These are phyloP conservation scores for Phalacrocorax carbo DNA, from an alignment of 2,113 vertebrate genomes.

Conservation along the genomic window DNA sequence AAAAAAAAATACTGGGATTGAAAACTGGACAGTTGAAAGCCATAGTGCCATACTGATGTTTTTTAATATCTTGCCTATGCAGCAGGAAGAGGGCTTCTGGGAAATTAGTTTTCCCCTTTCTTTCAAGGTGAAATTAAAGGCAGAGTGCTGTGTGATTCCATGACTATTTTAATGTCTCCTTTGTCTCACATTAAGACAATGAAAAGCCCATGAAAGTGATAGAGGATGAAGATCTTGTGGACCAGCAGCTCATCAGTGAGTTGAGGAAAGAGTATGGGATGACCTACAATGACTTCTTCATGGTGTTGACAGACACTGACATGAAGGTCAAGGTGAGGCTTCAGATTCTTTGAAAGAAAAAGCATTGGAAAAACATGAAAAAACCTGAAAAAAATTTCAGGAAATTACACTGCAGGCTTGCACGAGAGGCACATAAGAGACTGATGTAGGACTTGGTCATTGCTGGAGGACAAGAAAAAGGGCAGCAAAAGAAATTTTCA, in stretches of 20 bases:
- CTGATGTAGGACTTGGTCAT: background rate
- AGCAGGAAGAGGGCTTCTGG: background rate
- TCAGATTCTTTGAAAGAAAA: background rate
- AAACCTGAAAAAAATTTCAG: background rate
- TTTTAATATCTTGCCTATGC: background rate
- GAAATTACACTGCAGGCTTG: background rate
- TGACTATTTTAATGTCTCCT: constrained; percentile 34
- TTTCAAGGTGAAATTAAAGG: background rate
- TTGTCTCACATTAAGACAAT: constrained; percentile 80
- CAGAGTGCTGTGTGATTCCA: background rate
- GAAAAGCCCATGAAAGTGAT: constrained; percentile 94
- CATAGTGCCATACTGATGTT: background rate
- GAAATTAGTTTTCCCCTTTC: background rate
- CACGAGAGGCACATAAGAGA: background rate
- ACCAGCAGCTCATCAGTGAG: constrained; percentile 91
- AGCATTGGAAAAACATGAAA: background rate
- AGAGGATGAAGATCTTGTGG: constrained; percentile 89
- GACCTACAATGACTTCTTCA: constrained; percentile 95
- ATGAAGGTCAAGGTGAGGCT: constrained; percentile 89
- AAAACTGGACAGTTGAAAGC: background rate
- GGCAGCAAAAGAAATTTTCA: background rate
- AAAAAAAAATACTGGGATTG: background rate
- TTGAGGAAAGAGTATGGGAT: constrained; percentile 93
- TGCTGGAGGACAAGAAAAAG: background rate
- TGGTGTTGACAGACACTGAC: constrained; percentile 93